Conservation (phyloP, 2,797 vertebrate species). For the Columba guinea region DNA sequence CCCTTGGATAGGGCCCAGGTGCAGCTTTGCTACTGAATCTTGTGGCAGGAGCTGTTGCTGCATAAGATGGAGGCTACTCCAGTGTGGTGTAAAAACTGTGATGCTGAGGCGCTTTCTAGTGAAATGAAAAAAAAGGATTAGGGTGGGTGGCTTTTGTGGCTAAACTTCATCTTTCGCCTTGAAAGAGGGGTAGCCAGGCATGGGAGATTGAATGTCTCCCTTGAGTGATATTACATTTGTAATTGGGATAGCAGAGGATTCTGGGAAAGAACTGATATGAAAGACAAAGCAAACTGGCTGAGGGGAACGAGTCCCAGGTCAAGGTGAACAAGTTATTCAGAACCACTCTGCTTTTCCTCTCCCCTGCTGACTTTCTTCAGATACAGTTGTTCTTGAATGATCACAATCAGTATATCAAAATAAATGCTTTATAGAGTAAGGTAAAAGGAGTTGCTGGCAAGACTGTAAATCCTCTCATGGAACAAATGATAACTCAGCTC, state of each 20-base stretch:
- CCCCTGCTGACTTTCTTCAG: slow-evolving; percentile 56
- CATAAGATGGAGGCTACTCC: background rate
- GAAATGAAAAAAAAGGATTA: background rate
- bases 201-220: background rate
- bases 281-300: slow-evolving; percentile 3
- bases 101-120: background rate
- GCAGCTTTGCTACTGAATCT: background rate
- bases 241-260: background rate
- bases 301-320: background rate
- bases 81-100: background rate
- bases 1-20: background rate
- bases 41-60: background rate
- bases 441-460: slow-evolving; percentile 72
- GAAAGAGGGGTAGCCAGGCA: background rate
- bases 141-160: background rate
- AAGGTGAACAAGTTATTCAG: slow-evolving; percentile 39
- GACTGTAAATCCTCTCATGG: slow-evolving; percentile 75
- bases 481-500: slow-evolving; percentile 75
- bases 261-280: background rate
- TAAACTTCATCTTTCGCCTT: background rate
- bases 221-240: background rate
- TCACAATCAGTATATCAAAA: slow-evolving; percentile 77
- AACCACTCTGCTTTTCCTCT: background rate
- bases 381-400: slow-evolving; percentile 73
- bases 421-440: slow-evolving; percentile 70